phyloP scores from a whole-genome alignment of 1,140 invertebrate genomes.

The Zophobas atratus region DNA sequence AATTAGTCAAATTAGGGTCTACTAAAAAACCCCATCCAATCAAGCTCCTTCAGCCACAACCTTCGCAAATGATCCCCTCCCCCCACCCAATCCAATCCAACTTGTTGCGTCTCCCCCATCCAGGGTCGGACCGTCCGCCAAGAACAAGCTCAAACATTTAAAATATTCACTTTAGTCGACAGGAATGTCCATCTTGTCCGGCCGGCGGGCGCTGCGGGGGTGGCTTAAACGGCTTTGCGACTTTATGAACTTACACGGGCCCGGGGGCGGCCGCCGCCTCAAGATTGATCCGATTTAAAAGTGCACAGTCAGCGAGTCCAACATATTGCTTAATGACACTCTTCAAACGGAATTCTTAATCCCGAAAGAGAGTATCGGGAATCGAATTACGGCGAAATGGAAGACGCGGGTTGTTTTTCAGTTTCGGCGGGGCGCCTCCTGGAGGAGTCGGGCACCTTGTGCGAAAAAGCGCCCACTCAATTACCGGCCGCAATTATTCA shows the following conservation, averaged over 20 bases:
- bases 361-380: too few relatives aligned
- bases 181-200: conserved; percentile 26
- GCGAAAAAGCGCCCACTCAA: background rate
- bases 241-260: conserved; percentile 11
- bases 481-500: background rate
- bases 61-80: background rate
- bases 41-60: too few relatives aligned
- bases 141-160: background rate
- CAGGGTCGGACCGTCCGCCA: background rate
- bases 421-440: too few relatives aligned
- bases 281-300: background rate
- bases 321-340: background rate
- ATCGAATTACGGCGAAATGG: too few relatives aligned
- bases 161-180: conserved; percentile 10
- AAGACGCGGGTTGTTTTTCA: background rate
- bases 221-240: conserved; percentile 13
- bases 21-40: too few relatives aligned
- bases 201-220: too few relatives aligned
- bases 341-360: too few relatives aligned
- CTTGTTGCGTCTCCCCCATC: conserved; percentile 5
- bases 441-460: background rate
- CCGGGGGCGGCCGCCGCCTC: too few relatives aligned
- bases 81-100: background rate
- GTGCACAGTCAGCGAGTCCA: background rate
- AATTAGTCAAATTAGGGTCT: too few relatives aligned